Base-by-base conservation (phyloP, 2,113 vertebrate genomes). In the Onychostruthus taczanowskii region DNA sequence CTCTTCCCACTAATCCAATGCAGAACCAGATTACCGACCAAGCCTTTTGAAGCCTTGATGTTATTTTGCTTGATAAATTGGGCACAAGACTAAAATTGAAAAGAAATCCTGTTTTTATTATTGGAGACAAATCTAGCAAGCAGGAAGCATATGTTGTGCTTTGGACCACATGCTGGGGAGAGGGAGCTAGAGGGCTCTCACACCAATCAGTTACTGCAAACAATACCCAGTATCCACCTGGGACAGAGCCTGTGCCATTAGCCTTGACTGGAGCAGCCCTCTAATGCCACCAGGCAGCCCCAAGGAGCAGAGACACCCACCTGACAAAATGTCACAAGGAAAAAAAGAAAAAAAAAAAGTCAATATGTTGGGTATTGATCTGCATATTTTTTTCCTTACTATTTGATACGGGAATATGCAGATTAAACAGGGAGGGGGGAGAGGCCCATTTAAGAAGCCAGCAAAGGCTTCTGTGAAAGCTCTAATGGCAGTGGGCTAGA, bases 71-170 rank as follows among this genome's bases (percentile, higher is more conserved):
- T 97, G 96, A 97, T 95, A 84, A 96, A 97, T 94, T 86, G 93
- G 95, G 89, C 95, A 64, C 63, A 43, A 81, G 92, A 68, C 96
- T 89, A 96, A 93, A 96, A 97, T 97, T 98, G 97, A 97, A 97
- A 97, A 97, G 95, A 97, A 97, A 97, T 94, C 97, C 94, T 97
- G 96, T 94, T 97, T 96, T 97, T 97, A 97, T 97, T 97, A 97
- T 92, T 79, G 95, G 91, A 97, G 95, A 98, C 98, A 97, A 97
- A 97, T 97, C 96, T 94, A 94, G 96, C 87, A 95, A 97, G 96
- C 83, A 89, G 95, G 95, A 95, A 93, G 97, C 96, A 92, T 94
- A 95, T 97, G 97, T 94, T 92, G 74, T 63, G 78, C 76, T 96
- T 94, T 85, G 89, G 88, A 93, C 95, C 94, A 88, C 97, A 96